Evolutionary conservation across 2,113 vertebrate genomes (phyloP), one percentile per base, ranked within the genome.

Genomic region (Toxostoma redivivum): DNA sequence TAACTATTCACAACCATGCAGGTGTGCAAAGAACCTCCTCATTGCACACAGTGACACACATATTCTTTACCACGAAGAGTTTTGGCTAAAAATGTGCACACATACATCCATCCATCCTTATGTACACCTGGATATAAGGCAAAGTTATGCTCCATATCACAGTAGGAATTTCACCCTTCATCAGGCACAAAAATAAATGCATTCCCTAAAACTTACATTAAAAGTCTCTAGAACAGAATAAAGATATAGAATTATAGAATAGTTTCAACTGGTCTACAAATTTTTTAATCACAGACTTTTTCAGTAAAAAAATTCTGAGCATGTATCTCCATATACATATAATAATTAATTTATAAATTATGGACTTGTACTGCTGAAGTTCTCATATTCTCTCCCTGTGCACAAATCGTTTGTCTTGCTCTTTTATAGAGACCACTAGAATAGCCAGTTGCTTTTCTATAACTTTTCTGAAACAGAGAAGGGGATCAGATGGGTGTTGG

Each of bases 361-460:
- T 30, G 4, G 27, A 22, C 8, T 30, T 10, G 3, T 31, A 51
- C 11, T 76, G 5, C 0, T 51, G 19, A 54, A 38, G 15, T 44
- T 56, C 7, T 72, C 31, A 56, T 35, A 67, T 42, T 54, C 6
- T 54, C 30, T 58, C 10, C 17, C 11, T 18, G 1, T 35, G 12
- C 11, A 13, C 10, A 45, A n/a, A 0, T 6, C 3, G 2, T 15
- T 54, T 50, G 12, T 10, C 2, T 67, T 79, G 9, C 2, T 1
- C 21, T 5, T 2, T 22, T 53, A 37, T 37, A 31, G 5, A 60
- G 11, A 48, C 5, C 4, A 7, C 15, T 17, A 12, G 15, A 58
- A 56, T 3, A 44, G 4, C 3, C 28, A 10, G 4, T 30, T 88
- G 62, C 2, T 69, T 66, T 88, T 25, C 40, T n/a, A 0, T 15